Evolutionary conservation across 2,113 vertebrate species (phyloP), one percentile per base, ranked within the genome.

Genomic region (Rhadina sibilatrix): DNA sequence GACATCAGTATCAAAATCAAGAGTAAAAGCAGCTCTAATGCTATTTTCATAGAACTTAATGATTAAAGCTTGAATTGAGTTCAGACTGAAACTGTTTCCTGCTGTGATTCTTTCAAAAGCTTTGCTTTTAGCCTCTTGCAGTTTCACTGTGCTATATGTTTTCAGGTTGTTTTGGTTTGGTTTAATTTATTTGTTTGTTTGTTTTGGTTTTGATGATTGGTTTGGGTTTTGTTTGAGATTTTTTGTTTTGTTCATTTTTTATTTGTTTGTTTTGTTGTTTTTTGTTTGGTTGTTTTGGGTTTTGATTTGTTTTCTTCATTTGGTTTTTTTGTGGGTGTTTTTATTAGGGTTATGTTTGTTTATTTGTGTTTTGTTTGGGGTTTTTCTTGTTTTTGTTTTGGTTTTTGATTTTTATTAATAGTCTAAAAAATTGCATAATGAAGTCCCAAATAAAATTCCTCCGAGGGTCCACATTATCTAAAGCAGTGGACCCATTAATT

Each of bases 381-480:
- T 9, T 30, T 33, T 59, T 33, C n/a, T n/a, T n/a, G n/a, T n/a
- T n/a, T n/a, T 27, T 16, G 1, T 8, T 57, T 20, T 37, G 1
- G 3, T 5, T 27, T 9, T 46, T 46, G 9, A 6, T 31, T 38
- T 42, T 44, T 30, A 35, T 30, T 9, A 12, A 9, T 6, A 87
- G 44, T 7, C 28, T 53, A 28, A 37, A 46, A 91, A 70, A 72
- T 0, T 47, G 1, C 1, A 1, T 27, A 7, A 14, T 40, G 56
- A 4, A 46, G 33, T 13, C 11, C 1, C 23, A 47, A 56, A 66
- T 38, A 30, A 75, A 65, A 19, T 21, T 47, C 12, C 5, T 49
- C 18, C 12, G 35, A 6, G 2, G 2, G 7, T 27, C 21, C 10
- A 5, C 6, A 1, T 17, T 46, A 31, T 9, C 14, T 7, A 27